Percentiles rank a stretch among this genome's conserved stretches.
Conservation (phyloP, 2,888 invertebrate species). For the Ectemnius cavifrons region DNA sequence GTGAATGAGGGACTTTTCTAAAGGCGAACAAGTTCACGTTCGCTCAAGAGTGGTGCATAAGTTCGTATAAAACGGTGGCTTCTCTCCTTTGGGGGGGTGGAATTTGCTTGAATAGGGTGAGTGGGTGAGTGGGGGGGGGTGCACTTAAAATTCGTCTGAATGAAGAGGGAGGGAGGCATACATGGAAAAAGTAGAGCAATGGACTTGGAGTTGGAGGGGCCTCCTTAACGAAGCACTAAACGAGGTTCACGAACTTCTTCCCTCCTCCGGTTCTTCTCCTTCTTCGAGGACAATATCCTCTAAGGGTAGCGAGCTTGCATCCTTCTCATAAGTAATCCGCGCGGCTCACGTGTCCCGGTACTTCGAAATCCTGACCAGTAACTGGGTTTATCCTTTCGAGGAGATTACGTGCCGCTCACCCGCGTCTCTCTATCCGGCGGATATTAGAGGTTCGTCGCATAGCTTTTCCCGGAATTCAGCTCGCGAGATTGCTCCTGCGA, state of each 20-base stretch:
- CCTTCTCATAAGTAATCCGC: slow-evolving; percentile 38
- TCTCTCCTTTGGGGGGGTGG: no score
- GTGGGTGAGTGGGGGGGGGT: no score
- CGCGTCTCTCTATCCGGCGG: slow-evolving; percentile 54
- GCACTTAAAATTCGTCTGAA: no score
- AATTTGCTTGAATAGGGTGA: no score
- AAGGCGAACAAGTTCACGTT: no score
- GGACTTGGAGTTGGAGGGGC: background rate
- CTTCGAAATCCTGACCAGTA: slow-evolving; percentile 56
- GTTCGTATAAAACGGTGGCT: no score
- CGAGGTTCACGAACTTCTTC: no score
- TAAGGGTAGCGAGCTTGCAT: background rate
- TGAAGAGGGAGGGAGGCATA: no score
- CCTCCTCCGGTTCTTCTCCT: no score
- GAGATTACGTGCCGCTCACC: slow-evolving; percentile 53
- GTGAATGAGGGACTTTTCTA: no score
- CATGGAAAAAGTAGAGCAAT: background rate
- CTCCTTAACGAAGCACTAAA: no score
- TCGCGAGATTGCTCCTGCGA: slow-evolving; percentile 54
- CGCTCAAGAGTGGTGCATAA: no score
- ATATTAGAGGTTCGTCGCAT: slow-evolving; percentile 55
- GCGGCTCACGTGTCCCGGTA: slow-evolving; percentile 41
- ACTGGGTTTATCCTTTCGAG: slow-evolving; percentile 53
- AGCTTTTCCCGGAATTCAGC: slow-evolving; percentile 48
- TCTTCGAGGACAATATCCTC: background rate